Conservation (phyloP, 2,888 invertebrate species). For the Spisula subtruncata region DNA sequence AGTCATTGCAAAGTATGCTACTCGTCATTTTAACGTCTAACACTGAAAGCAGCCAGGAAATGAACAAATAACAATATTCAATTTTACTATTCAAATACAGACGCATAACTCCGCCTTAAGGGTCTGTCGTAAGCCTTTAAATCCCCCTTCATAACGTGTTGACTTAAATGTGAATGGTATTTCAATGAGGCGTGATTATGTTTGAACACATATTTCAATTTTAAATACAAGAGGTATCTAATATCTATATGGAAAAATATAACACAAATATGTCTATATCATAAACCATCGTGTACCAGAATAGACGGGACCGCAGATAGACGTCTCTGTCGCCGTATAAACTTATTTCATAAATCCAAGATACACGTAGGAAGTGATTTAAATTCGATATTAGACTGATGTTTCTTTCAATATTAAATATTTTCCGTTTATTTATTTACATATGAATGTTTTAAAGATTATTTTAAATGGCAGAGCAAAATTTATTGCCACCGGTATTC, state of each 20-base stretch:
- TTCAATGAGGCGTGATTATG: slow-evolving; percentile 37
- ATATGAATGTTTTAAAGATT: slow-evolving; percentile 16
- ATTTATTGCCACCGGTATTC: not conserved
- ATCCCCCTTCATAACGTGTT: slow-evolving; percentile 43
- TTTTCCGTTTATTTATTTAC: slow-evolving; percentile 19
- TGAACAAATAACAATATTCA: not conserved
- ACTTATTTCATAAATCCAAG: slow-evolving; percentile 5
- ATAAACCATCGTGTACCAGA: not conserved
- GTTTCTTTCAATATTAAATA: not conserved
- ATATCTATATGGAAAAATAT: not conserved
- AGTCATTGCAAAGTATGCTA: not conserved
- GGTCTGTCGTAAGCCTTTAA: slow-evolving; percentile 30
- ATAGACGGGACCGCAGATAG: not conserved
- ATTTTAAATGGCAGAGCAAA: not conserved
- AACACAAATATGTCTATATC: not conserved
- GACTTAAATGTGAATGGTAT: slow-evolving; percentile 40
- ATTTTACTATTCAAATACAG: slow-evolving; percentile 49
- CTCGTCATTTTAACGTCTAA: not conserved
- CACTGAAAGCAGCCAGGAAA: not conserved
- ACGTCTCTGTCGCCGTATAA: not conserved
- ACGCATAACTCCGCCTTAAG: slow-evolving; percentile 48
- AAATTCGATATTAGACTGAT: not conserved
- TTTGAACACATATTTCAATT: slow-evolving; percentile 33
- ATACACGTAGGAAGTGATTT: not conserved
- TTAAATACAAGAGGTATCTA: not conserved